phyloP scores from a whole-genome alignment of 2,888 invertebrate species.

The Sepiola atlantica region DNA sequence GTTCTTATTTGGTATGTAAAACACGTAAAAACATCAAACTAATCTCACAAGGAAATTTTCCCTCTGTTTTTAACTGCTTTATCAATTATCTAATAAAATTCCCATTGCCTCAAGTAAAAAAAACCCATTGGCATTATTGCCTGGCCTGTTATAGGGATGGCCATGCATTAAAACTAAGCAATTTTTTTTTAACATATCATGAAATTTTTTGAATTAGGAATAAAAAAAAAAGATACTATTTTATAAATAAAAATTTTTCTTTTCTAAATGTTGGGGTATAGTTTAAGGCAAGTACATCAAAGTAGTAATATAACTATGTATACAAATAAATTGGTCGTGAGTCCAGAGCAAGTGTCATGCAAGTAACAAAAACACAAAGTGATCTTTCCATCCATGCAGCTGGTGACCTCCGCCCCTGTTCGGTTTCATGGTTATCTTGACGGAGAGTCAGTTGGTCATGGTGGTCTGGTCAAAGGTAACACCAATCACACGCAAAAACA shows the following conservation, averaged over 20 bases:
- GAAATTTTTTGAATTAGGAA: neutral
- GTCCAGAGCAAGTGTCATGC: neutral
- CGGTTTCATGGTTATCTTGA: neutral
- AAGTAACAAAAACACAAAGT: neutral
- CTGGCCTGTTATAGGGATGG: no score
- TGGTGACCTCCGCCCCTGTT: slow-evolving; percentile 15
- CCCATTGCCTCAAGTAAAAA: no score
- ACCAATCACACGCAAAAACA: neutral
- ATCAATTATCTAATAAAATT: no score
- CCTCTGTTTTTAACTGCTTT: no score
- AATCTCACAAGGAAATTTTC: no score
- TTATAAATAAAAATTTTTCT: neutral
- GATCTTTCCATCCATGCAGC: neutral
- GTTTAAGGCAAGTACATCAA: neutral
- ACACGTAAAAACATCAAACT: no score
- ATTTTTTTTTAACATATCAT: neutral
- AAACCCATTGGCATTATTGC: no score
- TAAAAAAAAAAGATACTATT: neutral
- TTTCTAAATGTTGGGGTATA: neutral
- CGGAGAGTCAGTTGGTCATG: neutral
- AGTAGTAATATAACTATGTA: neutral
- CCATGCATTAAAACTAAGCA: no score
- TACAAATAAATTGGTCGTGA: neutral
- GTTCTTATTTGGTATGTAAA: no score
- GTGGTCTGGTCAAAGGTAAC: neutral